Percentiles rank a stretch among this genome's conserved stretches.
Evolutionary conservation across 1,140 invertebrate species (phyloP).

Genomic region (Anoplolepis gracilipes): DNA sequence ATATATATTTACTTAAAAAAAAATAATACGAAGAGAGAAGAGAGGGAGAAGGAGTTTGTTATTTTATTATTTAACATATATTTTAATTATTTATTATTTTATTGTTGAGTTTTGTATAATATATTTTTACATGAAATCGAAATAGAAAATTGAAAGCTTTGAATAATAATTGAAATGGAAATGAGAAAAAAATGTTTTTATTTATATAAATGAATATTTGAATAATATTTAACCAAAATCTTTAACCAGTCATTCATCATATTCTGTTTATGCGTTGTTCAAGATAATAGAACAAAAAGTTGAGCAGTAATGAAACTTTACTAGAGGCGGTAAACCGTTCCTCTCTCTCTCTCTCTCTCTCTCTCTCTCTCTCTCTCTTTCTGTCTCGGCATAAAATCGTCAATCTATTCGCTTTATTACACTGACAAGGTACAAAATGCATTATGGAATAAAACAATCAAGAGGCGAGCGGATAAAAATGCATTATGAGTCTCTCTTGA

Average conservation of each 20-base stretch:
- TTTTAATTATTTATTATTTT: constrained; percentile 4
- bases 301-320: not conserved
- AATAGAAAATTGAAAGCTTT: not conserved
- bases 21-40: not conserved
- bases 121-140: not conserved
- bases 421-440: not conserved
- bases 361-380: too few relatives aligned
- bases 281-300: not conserved
- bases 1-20: constrained; percentile 4
- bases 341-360: too few relatives aligned
- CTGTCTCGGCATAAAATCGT: constrained; percentile 28
- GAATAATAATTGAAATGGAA: not conserved
- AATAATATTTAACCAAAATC: not conserved
- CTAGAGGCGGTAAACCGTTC: not conserved
- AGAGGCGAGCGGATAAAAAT: constrained; percentile 12
- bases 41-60: too few relatives aligned
- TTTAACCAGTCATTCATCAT: not conserved
- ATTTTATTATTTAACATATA: not conserved
- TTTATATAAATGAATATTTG: not conserved
- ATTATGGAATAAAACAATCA: constrained; percentile 44
- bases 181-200: not conserved
- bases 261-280: not conserved
- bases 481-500: not conserved
- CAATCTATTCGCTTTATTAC: constrained; percentile 27
- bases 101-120: not conserved